Conservation (phyloP, 2,113 vertebrate species). For the Cyphomyrus discorhynchus region DNA sequence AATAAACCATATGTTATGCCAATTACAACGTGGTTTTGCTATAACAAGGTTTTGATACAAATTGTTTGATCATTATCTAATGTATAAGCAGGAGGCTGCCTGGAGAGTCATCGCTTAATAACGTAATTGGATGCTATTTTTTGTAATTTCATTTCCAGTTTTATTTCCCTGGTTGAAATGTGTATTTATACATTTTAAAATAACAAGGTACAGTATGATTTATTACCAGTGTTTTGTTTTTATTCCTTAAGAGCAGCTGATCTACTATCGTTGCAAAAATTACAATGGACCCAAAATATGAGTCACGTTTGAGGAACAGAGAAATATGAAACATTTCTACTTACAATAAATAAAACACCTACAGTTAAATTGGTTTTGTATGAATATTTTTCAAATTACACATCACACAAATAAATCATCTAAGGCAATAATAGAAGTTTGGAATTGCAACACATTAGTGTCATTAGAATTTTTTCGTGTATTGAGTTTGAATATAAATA, state of each 20-base stretch:
- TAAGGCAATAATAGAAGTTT: neutral
- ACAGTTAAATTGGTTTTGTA: neutral
- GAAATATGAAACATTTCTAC: neutral
- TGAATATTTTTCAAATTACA: neutral
- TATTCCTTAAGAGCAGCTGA: neutral
- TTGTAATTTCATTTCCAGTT: slow-evolving; percentile 35
- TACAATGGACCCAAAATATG: neutral
- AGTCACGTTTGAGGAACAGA: neutral
- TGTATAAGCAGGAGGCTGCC: neutral
- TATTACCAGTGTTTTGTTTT: slow-evolving; percentile 6
- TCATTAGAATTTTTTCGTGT: neutral
- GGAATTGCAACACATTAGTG: neutral
- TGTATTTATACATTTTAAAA: slow-evolving; percentile 62
- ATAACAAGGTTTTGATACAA: slow-evolving; percentile 2
- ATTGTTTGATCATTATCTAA: neutral
- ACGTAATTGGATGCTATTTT: slow-evolving; percentile 30
- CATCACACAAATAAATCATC: neutral
- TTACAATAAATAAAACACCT: neutral
- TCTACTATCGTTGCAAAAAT: neutral
- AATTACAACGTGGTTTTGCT: neutral
- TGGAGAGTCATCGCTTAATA: neutral
- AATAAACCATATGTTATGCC: neutral
- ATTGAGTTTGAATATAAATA: neutral
- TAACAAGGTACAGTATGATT: slow-evolving; percentile 34
- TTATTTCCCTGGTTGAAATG: slow-evolving; percentile 43